These are phyloP conservation scores for Lota lota DNA, from an alignment of 2,113 vertebrate species.

Conservation along the genomic window DNA sequence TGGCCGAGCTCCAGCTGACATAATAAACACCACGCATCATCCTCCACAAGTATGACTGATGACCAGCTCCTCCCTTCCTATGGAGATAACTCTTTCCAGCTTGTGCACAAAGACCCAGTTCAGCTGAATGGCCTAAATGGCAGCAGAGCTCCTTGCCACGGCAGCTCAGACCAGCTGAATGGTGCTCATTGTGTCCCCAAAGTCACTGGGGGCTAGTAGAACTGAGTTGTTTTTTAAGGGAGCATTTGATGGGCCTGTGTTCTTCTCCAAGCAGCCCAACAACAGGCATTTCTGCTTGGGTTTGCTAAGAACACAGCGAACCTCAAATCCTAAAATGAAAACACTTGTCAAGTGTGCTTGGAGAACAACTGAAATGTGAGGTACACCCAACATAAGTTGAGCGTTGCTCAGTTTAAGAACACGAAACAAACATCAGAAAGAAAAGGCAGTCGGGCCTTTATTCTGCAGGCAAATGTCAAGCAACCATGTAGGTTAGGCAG, in stretches of 20 bases:
- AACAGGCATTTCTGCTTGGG: constrained; percentile 61
- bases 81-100: constrained; percentile 55
- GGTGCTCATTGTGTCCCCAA: constrained; percentile 70
- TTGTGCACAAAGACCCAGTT: constrained; percentile 60
- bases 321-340: too few species aligned
- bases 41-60: constrained; percentile 40
- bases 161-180: constrained; percentile 64
- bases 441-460: too few species aligned
- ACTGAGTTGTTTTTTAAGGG: constrained; percentile 66
- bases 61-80: constrained; percentile 39
- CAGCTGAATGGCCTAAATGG: constrained; percentile 68
- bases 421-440: too few species aligned
- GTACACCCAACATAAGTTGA: constrained; percentile 1
- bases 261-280: constrained; percentile 61
- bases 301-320: constrained; percentile 28
- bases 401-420: too few species aligned
- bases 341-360: neutral
- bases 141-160: constrained; percentile 61
- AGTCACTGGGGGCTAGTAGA: constrained; percentile 66
- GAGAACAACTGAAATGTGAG: neutral
- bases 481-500: too few species aligned
- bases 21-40: constrained; percentile 31
- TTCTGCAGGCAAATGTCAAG: too few species aligned
- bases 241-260: constrained; percentile 61
- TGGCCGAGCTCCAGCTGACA: constrained; percentile 11